These are phyloP conservation scores for Netelia fuscicornis DNA, from an alignment of 2,888 invertebrate genomes.

Conservation along the genomic window DNA sequence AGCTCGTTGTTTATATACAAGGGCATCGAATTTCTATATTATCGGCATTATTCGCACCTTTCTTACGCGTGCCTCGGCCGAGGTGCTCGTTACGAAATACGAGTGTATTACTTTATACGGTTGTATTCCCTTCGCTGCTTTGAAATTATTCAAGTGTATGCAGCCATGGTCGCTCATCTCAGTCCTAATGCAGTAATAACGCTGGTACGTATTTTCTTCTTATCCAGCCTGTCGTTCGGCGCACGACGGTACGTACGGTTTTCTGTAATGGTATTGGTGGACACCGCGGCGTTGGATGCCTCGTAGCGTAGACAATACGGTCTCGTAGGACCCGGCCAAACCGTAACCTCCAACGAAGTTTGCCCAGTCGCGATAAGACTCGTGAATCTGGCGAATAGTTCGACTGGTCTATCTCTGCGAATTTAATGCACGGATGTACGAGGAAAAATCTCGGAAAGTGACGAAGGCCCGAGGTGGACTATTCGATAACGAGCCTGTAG, in stretches of 20 bases:
- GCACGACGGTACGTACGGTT: constrained; percentile 40
- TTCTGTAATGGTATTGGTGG: constrained; percentile 3
- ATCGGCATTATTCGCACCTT: constrained; percentile 88
- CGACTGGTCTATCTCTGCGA: background rate
- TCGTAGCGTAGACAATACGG: background rate
- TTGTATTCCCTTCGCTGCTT: constrained; percentile 91
- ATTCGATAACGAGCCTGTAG: constrained; percentile 15
- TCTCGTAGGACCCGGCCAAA: constrained; percentile 52
- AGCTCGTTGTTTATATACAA: background rate
- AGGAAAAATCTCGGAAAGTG: background rate
- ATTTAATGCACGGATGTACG: background rate
- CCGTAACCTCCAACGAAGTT: constrained; percentile 54
- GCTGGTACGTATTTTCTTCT: constrained; percentile 52
- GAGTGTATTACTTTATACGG: constrained; percentile 93
- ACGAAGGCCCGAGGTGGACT: constrained; percentile 4
- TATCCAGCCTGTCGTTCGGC: constrained; percentile 45
- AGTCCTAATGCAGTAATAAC: constrained; percentile 71
- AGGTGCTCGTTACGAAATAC: constrained; percentile 93
- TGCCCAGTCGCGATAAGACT: constrained; percentile 6
- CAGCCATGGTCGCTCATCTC: constrained; percentile 91
- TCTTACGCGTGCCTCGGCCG: constrained; percentile 91
- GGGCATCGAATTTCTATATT: constrained; percentile 26
- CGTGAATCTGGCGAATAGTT: background rate
- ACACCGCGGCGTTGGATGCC: constrained; percentile 62
- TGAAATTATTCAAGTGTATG: constrained; percentile 92